phyloP scores from a whole-genome alignment of 2,888 invertebrate species.

The Oxystoma pomonae region DNA sequence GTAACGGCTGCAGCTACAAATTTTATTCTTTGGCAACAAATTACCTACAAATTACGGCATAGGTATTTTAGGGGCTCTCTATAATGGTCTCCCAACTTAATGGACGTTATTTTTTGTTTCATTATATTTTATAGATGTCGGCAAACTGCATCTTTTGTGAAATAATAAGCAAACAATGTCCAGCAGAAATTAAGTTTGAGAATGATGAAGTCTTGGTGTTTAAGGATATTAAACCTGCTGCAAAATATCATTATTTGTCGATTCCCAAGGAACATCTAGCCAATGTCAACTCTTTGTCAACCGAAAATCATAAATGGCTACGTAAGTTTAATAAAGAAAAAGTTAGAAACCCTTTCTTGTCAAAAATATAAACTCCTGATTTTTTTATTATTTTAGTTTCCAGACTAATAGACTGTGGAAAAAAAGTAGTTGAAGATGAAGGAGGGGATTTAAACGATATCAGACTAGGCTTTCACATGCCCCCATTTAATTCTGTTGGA shows the following conservation, averaged over 20 bases:
- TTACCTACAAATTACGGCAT: too few species aligned
- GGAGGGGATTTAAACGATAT: constrained; percentile 46
- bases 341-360: not conserved
- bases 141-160: constrained; percentile 69
- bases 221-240: constrained; percentile 78
- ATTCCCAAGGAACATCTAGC: constrained; percentile 73
- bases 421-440: constrained; percentile 50
- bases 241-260: constrained; percentile 73
- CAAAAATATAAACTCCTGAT: not conserved
- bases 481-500: constrained; percentile 77
- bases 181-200: constrained; percentile 63
- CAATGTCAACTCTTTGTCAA: constrained; percentile 65
- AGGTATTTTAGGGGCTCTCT: too few species aligned
- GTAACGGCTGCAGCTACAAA: too few species aligned
- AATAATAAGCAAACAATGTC: constrained; percentile 59
- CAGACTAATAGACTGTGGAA: constrained; percentile 59
- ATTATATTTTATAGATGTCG: constrained; percentile 6
- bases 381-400: constrained; percentile 52
- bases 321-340: constrained; percentile 52
- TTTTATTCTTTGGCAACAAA: too few species aligned
- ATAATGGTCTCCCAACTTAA: too few species aligned
- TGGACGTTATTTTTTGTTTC: not conserved
- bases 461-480: constrained; percentile 83
- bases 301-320: constrained; percentile 60
- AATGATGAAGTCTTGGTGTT: constrained; percentile 76